Evolutionary conservation across 1,140 invertebrate species (phyloP), one percentile per base, ranked within the genome.

Genomic region (Phymorhynchus buccinoides): DNA sequence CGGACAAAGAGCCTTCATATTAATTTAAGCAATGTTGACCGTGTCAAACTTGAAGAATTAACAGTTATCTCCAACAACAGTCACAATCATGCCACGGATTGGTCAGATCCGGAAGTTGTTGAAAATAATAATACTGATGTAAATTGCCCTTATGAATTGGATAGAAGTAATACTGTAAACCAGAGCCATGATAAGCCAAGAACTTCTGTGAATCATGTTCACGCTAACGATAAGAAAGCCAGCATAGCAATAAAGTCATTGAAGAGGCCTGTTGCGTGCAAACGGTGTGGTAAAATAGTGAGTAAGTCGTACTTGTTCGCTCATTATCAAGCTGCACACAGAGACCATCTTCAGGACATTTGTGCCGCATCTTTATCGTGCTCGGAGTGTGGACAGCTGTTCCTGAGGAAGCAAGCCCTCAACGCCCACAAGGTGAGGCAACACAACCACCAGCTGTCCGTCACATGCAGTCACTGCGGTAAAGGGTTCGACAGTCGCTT

Each of bases 391-490:
- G 71, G 71, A 39, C 39, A 75, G n/a, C 16, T 75, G 37, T 75
- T 75, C 71, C 39, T 75, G 71, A 75, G 35, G 27, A 75, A 75
- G 35, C 71, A 75, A 41, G 71, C 71, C 14, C 71, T 75, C 3
- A 75, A 75, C 27, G 71, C 71, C 71, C 71, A 75, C n/a, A 75
- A 75, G 41, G 37, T 75, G 71, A 75, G 41, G 18, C 37, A 37
- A 6, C 71, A 75, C 71, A 75, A 75, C 71, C 71, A 75, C 27
- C 16, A 75, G 37, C 41, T 75, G 14, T 37, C 71, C 39, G 41
- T 41, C 71, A 41, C 71, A 18, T 75, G 71, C n/a, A 41, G 71
- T 41, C 71, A 41, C n/a, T 75, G 71, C 41, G 71, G 71, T 22
- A 75, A 75, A 41, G 71, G 71, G 1, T 75, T 75, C 27, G 71